Percentiles rank a stretch among this genome's conserved stretches.
Evolutionary conservation across 2,113 vertebrate species (phyloP).

Genomic region (Anhinga rufa): DNA sequence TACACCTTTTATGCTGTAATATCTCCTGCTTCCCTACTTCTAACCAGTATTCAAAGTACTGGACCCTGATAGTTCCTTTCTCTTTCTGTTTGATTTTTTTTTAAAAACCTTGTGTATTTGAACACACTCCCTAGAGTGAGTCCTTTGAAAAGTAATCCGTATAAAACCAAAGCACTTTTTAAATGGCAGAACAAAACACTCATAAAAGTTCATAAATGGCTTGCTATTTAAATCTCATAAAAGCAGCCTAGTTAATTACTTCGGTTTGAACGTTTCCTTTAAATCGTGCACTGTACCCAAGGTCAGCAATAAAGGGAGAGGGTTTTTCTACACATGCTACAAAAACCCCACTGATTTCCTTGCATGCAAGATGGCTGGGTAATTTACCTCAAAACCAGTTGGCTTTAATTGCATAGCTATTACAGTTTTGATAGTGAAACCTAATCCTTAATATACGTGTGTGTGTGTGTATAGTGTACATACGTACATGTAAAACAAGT

Average conservation of each 20-base stretch:
- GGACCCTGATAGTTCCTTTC: slow-evolving; percentile 43
- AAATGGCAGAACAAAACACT: slow-evolving; percentile 70
- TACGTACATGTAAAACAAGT: accelerated
- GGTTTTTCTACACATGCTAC: background rate
- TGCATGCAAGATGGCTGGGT: background rate
- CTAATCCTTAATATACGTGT: background rate
- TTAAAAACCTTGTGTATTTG: slow-evolving; percentile 64
- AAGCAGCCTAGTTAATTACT: slow-evolving; percentile 76
- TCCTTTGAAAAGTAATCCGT: slow-evolving; percentile 65
- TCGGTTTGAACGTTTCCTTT: slow-evolving; percentile 66
- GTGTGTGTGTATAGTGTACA: accelerated
- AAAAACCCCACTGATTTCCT: background rate
- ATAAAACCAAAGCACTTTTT: slow-evolving; percentile 64
- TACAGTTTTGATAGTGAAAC: background rate
- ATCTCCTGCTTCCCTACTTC: slow-evolving; percentile 43
- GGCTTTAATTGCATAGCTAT: background rate
- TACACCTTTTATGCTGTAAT: slow-evolving; percentile 19
- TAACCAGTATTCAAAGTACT: slow-evolving; percentile 55
- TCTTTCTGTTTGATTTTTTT: slow-evolving; percentile 32
- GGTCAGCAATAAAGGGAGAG: slow-evolving; percentile 54
- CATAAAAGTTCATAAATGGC: slow-evolving; percentile 69
- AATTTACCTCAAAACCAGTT: background rate
- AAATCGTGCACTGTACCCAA: slow-evolving; percentile 58
- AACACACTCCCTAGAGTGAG: slow-evolving; percentile 71
- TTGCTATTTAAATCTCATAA: slow-evolving; percentile 75